These are phyloP conservation scores for Triplophysa bombifrons DNA, from an alignment of 2,797 vertebrate genomes.

Conservation along the genomic window DNA sequence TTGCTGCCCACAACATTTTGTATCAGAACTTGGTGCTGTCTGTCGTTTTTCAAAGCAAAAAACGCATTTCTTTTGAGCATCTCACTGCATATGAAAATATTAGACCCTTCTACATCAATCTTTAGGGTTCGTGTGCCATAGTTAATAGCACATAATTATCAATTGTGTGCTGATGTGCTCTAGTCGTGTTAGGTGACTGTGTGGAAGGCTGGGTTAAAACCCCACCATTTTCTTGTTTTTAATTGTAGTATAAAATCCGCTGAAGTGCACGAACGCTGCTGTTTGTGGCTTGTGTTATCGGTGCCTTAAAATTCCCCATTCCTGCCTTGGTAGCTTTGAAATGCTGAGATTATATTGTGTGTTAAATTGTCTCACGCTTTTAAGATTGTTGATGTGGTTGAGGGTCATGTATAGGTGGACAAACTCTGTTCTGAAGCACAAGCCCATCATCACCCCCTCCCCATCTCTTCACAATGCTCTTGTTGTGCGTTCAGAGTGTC, in stretches of 20 bases:
- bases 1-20: neutral
- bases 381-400: neutral
- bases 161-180: neutral
- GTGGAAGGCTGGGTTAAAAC: neutral
- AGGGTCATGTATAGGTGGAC: neutral
- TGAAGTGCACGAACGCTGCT: neutral
- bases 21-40: neutral
- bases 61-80: neutral
- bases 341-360: neutral
- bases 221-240: neutral
- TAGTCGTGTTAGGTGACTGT: neutral
- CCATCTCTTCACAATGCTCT: slow-evolving; percentile 24
- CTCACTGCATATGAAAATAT: neutral
- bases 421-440: slow-evolving; percentile 1
- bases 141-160: slow-evolving; percentile 2
- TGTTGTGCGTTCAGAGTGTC: slow-evolving; percentile 29
- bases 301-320: neutral
- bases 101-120: neutral
- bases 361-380: neutral
- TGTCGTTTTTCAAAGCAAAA: neutral
- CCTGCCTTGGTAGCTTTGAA: neutral
- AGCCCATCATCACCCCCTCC: neutral
- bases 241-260: slow-evolving; percentile 1
- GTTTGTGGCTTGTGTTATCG: slow-evolving; percentile 5
- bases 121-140: neutral